A percentile compares a stretch with the other conserved stretches of the same genome.
Conservation (phyloP, 2,888 invertebrate species). For the Scaptomyza flava region DNA sequence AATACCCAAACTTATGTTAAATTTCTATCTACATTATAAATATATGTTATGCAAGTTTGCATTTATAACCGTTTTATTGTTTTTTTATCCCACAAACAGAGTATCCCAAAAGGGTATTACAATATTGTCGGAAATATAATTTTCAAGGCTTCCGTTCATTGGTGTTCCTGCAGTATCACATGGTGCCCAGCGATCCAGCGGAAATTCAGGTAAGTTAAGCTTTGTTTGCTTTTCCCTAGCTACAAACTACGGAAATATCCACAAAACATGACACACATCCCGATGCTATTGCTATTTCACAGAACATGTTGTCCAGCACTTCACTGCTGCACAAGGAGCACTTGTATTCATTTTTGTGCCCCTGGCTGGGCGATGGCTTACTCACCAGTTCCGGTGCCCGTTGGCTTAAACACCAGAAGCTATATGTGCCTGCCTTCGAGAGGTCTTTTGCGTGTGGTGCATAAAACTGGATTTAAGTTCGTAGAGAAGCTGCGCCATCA, state of each 20-base stretch:
- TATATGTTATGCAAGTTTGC: too few species aligned
- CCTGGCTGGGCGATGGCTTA: constrained; percentile 85
- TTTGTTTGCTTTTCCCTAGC: background rate
- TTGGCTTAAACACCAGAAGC: constrained; percentile 85
- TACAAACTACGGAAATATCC: background rate
- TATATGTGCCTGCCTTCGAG: constrained; percentile 85
- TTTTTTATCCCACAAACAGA: constrained; percentile 47
- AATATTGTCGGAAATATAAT: constrained; percentile 79
- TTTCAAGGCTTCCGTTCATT: constrained; percentile 74
- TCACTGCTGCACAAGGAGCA: constrained; percentile 85
- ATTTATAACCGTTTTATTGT: too few species aligned
- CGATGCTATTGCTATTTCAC: background rate
- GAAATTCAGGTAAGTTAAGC: constrained; percentile 77
- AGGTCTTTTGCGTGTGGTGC: constrained; percentile 82
- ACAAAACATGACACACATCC: background rate
- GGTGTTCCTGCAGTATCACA: constrained; percentile 73
- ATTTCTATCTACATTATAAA: too few species aligned
- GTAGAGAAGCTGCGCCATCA: constrained; percentile 75
- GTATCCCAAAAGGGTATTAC: constrained; percentile 77
- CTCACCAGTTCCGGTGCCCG: constrained; percentile 84
- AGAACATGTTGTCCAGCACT: constrained; percentile 82
- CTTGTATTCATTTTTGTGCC: constrained; percentile 83
- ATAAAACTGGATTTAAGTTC: constrained; percentile 85
- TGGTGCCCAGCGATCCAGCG: constrained; percentile 78
- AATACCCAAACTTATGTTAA: background rate